Percentiles rank a stretch among this genome's conserved stretches.
These are phyloP conservation scores for Podiceps cristatus DNA, from an alignment of 2,113 vertebrate species.

Conservation along the genomic window DNA sequence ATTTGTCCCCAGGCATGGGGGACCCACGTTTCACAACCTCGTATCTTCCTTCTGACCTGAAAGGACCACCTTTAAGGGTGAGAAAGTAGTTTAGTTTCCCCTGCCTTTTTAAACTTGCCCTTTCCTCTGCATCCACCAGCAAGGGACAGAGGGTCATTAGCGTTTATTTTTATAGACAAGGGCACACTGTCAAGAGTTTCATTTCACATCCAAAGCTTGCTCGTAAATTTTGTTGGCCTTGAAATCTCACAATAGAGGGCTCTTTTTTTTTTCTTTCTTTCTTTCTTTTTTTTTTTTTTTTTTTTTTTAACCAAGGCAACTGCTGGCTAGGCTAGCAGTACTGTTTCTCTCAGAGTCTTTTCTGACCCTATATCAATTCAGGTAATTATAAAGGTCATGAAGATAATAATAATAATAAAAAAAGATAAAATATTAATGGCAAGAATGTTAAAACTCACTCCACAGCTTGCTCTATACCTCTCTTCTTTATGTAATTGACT, in stretches of 20 bases:
- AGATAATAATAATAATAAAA: not conserved
- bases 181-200: conserved; percentile 8
- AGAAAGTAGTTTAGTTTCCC: not conserved
- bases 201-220: not conserved
- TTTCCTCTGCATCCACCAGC: conserved; percentile 21
- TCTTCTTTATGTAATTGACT: not conserved
- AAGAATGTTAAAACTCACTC: not conserved
- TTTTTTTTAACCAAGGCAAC: not conserved
- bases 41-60: conserved; percentile 23
- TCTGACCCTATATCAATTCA: not conserved
- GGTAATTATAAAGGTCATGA: not conserved
- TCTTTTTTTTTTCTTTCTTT: not conserved
- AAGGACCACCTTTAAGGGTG: conserved; percentile 65
- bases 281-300: not conserved
- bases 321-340: not conserved
- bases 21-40: not conserved
- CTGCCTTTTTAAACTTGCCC: not conserved
- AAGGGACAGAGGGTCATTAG: conserved; percentile 12
- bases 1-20: conserved; percentile 13
- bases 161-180: conserved; percentile 50
- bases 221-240: not conserved
- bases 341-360: not conserved
- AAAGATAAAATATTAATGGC: not conserved
- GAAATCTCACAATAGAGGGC: not conserved
- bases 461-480: not conserved